Percentiles rank a stretch among this genome's conserved stretches.
These are phyloP conservation scores for Lineus longissimus DNA, from an alignment of 1,140 invertebrate species.

Conservation along the genomic window DNA sequence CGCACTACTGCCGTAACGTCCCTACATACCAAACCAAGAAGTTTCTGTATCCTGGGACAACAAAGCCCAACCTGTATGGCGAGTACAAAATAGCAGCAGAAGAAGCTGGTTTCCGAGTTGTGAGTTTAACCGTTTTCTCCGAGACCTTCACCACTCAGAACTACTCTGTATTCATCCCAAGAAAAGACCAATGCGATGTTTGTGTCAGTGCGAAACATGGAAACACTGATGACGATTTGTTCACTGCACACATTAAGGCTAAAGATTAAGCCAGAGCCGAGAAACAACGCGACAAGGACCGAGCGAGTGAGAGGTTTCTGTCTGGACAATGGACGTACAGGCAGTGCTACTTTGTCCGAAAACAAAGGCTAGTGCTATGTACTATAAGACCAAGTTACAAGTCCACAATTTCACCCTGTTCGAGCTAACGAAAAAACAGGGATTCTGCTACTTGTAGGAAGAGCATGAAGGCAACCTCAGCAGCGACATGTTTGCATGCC, in stretches of 20 bases:
- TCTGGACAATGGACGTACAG: constrained; percentile 22
- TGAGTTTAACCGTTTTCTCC: not conserved
- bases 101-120: not conserved
- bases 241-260: constrained; percentile 36
- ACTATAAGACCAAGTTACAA: constrained; percentile 20
- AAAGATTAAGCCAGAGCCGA: constrained; percentile 37
- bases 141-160: not conserved
- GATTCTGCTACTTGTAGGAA: constrained; percentile 51
- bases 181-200: constrained; percentile 42
- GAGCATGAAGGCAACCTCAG: constrained; percentile 48
- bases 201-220: constrained; percentile 40
- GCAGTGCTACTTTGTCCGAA: constrained; percentile 19
- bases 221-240: constrained; percentile 26
- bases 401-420: constrained; percentile 54
- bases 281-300: constrained; percentile 35
- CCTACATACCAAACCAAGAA: too few relatives aligned
- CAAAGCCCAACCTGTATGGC: too few relatives aligned
- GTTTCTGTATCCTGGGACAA: too few relatives aligned
- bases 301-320: constrained; percentile 32
- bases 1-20: constrained; percentile 1
- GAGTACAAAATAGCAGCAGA: too few relatives aligned
- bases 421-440: constrained; percentile 41
- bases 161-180: constrained; percentile 18
- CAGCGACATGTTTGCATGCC: constrained; percentile 49
- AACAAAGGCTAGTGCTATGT: constrained; percentile 22